phyloP scores from a whole-genome alignment of 2,113 vertebrate genomes.

The Laticauda colubrina region DNA sequence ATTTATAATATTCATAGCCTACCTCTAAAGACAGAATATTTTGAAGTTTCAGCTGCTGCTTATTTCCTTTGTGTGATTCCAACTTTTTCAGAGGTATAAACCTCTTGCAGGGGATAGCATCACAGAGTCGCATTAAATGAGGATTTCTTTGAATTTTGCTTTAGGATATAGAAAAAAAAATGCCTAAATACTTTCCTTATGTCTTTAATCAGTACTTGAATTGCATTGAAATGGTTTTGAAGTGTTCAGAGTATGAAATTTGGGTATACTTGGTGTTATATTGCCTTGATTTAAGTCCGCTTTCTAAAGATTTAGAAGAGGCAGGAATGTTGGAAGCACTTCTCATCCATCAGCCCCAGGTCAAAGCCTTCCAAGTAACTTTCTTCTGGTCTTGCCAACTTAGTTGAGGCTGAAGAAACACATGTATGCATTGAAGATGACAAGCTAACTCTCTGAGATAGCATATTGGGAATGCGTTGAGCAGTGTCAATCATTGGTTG shows the following conservation, averaged over 20 bases:
- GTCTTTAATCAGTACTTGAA: neutral
- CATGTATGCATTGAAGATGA: neutral
- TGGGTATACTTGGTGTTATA: neutral
- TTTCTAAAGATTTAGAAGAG: neutral
- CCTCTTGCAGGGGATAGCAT: neutral
- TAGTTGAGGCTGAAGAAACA: neutral
- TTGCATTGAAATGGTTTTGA: neutral
- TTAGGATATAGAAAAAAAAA: neutral
- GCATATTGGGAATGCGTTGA: neutral
- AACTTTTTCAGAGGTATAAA: neutral
- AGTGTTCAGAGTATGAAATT: neutral
- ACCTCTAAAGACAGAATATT: neutral
- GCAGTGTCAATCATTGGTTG: conserved; percentile 3
- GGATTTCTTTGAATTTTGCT: neutral
- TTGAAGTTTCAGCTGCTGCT: neutral
- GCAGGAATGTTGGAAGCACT: neutral
- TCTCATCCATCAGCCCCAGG: neutral
- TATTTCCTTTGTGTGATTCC: neutral
- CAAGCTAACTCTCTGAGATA: neutral
- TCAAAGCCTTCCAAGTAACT: neutral
- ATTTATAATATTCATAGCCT: neutral
- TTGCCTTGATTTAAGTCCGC: neutral
- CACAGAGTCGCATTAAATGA: neutral
- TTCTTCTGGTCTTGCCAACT: conserved; percentile 1
- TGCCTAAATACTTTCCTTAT: neutral